A percentile compares a stretch with the other conserved stretches of the same genome.
Evolutionary conservation across 2,113 vertebrate genomes (phyloP).

Genomic region (Chloropsis cyanopogon): DNA sequence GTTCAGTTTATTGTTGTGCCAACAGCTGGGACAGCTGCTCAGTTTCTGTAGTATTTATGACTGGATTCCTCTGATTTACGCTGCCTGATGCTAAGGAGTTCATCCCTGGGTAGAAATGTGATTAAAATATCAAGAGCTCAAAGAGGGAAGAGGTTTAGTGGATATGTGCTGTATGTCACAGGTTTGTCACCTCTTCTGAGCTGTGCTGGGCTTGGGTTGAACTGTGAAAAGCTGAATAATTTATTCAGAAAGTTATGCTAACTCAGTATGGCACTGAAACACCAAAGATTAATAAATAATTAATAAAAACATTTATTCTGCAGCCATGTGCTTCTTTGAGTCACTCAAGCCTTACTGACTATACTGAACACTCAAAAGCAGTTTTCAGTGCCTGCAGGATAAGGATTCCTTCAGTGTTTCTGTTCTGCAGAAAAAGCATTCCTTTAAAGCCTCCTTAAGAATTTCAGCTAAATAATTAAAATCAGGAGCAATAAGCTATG

Average conservation of each 20-base stretch:
- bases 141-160: background rate
- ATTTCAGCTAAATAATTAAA: conserved; percentile 1
- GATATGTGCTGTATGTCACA: fast-evolving
- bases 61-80: background rate
- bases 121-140: background rate
- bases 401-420: background rate
- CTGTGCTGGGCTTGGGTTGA: background rate
- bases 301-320: background rate
- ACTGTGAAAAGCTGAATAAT: conserved; percentile 21
- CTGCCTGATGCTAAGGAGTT: background rate
- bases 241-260: conserved; percentile 36
- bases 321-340: background rate
- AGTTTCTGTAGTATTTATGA: background rate
- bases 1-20: background rate
- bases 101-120: background rate
- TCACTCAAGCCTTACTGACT: background rate
- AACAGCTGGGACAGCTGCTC: fast-evolving
- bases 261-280: background rate
- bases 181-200: background rate
- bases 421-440: background rate
- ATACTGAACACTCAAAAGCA: background rate
- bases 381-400: background rate
- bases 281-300: conserved; percentile 30
- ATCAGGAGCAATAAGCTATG: background rate
- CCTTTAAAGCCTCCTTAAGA: background rate